Conservation (phyloP, 1,140 invertebrate genomes). For the Meloidogyne hapla region DNA sequence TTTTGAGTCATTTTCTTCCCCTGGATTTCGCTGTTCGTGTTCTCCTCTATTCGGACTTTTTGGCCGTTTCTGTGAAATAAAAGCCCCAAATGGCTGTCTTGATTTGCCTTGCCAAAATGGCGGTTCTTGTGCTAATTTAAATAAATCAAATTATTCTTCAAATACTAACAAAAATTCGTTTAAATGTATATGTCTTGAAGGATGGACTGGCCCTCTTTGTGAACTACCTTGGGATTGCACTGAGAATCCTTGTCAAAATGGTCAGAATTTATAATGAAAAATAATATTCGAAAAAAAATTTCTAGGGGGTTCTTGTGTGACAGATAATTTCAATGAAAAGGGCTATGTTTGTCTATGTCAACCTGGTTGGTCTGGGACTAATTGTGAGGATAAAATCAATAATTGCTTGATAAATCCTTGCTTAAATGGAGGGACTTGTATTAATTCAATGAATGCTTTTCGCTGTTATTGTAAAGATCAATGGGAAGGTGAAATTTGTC, state of each 20-base stretch:
- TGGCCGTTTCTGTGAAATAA: conserved; percentile 38
- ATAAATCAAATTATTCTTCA: neutral
- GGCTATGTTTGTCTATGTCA: conserved; percentile 29
- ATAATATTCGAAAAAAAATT: neutral
- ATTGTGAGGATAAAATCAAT: conserved; percentile 26
- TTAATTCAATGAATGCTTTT: conserved; percentile 29
- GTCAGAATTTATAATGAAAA: neutral
- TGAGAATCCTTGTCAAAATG: conserved; percentile 26
- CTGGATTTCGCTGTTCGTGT: conserved; percentile 36
- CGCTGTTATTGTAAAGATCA: conserved; percentile 27
- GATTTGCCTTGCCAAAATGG: conserved; percentile 40
- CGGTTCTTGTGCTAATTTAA: conserved; percentile 26
- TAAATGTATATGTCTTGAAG: conserved; percentile 27
- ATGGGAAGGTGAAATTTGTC: conserved; percentile 26
- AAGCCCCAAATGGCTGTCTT: conserved; percentile 18
- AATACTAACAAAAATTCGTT: conserved; percentile 4
- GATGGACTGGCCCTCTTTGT: conserved; percentile 33
- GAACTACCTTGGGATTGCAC: conserved; percentile 9
- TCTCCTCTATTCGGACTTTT: conserved; percentile 11
- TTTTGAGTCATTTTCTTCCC: neutral
- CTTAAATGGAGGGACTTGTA: conserved; percentile 33
- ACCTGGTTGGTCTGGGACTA: conserved; percentile 18
- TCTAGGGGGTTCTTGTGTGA: conserved; percentile 31
- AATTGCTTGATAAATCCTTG: conserved; percentile 23
- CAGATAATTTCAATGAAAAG: conserved; percentile 15